Base-by-base conservation (phyloP, 2,113 vertebrate species). In the Kobus ellipsiprymnus region DNA sequence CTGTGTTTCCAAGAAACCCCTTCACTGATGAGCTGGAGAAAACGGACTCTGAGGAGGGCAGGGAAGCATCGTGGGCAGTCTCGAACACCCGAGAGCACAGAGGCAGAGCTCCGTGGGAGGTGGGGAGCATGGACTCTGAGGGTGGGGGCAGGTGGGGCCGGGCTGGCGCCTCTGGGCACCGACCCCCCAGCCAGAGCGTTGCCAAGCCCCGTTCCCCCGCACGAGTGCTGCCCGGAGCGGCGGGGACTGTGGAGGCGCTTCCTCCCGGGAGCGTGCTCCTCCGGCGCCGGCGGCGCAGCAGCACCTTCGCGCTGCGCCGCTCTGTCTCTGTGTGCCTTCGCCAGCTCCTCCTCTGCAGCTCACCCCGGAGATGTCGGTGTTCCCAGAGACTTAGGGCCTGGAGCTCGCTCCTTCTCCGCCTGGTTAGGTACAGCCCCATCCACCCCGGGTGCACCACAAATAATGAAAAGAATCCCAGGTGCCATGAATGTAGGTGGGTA, bases 141-240 rank as follows among this genome's bases (percentile, higher is more conserved):
- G 9, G 1, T 7, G 48, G 55, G 55, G 46, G 27, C 23, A 23
- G 21, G 25, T 4, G 11, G 44, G 44, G 44, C 23, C 0, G 4
- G 62, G 25, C 54, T 7, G 54, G 16, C 1, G 5, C 16, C 25
- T 0, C 2, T 0, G 27, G 33, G 48, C 48, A 46, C 48, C 11
- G 0, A 12, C 10, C 27, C 30, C 62, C n/a, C 3, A 1, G 10
- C 13, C 7, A 40, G 11, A 19, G 82, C 0, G 0, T 12, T 14
- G 57, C 29, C 44, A 19, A 46, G 19, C 5, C 10, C 33, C 11
- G 5, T 16, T 15, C 60, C 7, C 30, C 36, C 0, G 3, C 0
- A 11, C 3, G 2, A 30, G 29, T 1, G n/a, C 64, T n/a, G 7
- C 13, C 3, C 0, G 0, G 7, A 19, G 55, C 7, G 1, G 5